These are phyloP conservation scores for Alethe castanea DNA, from an alignment of 2,113 vertebrate genomes.

Conservation along the genomic window DNA sequence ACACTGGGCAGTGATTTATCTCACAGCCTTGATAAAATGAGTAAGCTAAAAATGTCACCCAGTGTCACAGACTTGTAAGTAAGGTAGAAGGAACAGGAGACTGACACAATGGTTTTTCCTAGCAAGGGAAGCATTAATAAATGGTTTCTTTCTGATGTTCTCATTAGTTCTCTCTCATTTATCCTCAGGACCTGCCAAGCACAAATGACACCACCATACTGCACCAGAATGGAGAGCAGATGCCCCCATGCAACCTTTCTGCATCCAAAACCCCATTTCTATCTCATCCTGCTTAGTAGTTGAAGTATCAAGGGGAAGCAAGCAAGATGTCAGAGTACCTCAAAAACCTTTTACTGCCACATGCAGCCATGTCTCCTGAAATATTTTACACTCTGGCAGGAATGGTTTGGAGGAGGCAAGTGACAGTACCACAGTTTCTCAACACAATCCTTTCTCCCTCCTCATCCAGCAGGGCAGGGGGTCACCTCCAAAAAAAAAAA, in stretches of 20 bases:
- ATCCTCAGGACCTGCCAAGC: not conserved
- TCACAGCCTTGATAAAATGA: conserved; percentile 13
- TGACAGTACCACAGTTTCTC: not conserved
- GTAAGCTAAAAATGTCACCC: conserved; percentile 32
- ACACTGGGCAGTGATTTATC: conserved; percentile 30
- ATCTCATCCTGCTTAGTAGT: not conserved
- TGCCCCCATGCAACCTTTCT: not conserved
- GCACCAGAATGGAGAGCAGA: not conserved
- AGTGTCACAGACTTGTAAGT: not conserved
- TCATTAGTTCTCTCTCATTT: conserved; percentile 23
- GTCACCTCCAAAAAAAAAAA: not conserved
- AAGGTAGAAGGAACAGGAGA: conserved; percentile 12
- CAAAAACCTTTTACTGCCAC: not conserved
- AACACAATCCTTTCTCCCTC: not conserved
- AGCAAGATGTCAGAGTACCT: not conserved
- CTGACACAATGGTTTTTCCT: conserved; percentile 7
- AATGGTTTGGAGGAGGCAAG: not conserved
- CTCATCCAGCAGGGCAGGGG: not conserved
- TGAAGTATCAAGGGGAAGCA: not conserved
- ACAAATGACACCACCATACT: not conserved
- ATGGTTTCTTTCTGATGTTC: not conserved
- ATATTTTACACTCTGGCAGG: not conserved
- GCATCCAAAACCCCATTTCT: not conserved
- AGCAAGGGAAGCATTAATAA: not conserved
- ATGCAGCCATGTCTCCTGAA: not conserved